Conservation (phyloP, 2,888 invertebrate species). For the Conomelus anceps region DNA sequence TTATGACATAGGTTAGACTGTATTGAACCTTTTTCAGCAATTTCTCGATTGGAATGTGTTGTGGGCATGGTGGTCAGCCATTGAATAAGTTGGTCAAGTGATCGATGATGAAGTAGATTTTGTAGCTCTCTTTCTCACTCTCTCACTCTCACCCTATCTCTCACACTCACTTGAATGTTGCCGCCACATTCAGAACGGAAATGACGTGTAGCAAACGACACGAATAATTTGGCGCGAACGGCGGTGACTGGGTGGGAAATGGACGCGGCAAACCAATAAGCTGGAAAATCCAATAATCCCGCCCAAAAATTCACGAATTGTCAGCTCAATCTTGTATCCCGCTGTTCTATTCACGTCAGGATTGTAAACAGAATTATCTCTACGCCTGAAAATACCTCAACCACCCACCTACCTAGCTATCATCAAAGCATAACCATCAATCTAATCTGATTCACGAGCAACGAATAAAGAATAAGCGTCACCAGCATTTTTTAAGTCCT, state of each 20-base stretch:
- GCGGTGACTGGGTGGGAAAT: background rate
- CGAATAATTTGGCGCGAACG: background rate
- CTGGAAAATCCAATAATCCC: background rate
- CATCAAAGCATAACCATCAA: no score
- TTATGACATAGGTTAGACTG: no score
- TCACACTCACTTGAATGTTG: no score
- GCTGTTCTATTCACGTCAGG: background rate
- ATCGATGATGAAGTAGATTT: background rate
- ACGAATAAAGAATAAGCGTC: no score
- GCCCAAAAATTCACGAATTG: background rate
- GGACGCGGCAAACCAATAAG: background rate
- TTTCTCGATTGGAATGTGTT: background rate
- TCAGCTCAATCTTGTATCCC: background rate
- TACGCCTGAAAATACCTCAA: background rate
- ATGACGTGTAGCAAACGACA: background rate
- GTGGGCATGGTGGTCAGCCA: background rate
- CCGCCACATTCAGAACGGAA: background rate
- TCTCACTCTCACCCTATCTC: no score
- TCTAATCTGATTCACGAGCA: no score
- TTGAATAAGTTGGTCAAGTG: background rate
- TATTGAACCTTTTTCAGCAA: background rate
- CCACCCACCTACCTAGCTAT: background rate
- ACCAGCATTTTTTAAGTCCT: no score
- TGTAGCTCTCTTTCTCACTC: background rate
- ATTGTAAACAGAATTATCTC: background rate